Base-by-base conservation (phyloP, 1,140 invertebrate species). In the Aphelinus atriplicis region DNA sequence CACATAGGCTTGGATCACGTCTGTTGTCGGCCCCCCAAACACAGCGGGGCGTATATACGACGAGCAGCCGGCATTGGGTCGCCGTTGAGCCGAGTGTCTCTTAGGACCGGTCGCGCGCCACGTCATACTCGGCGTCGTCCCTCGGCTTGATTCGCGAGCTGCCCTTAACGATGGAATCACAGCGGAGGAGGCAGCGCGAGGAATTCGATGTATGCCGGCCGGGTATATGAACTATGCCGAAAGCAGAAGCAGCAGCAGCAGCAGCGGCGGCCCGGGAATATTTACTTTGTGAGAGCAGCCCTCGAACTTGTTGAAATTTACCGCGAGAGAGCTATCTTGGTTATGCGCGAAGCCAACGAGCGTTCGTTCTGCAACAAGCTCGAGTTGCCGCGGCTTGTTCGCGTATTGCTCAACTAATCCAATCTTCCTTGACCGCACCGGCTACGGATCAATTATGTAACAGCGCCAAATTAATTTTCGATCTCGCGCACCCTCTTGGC, bases 1-100 rank as follows among this genome's bases (percentile, higher is more conserved):
- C 57, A 57, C 68, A 43, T n/a, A 42, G 57, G 57, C 57, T 68
- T 58, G 43, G 66, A 57, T 68, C 55, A 47, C 10, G 64, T 60
- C 46, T 43, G 26, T 26, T 26, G 26, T 26, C 26, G n/a, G n/a
- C 26, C 26, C 26, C 26, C 0, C 26, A 26, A 26, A 26, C 48
- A 26, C 45, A 46, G 7, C 7, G 6, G 48, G 42, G 9, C 26
- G 42, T 43, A 60, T 60, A 60, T 60, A 67, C 2, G 51, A 43
- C 45, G 51, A 55, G 51, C 51, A 43, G 3, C 51, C 51, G 51
- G 10, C 65, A 9, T 55, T 51, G n/a, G 47, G 45, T 9, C n/a
- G n/a, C 50, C 26, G 63, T 65, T 51, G 51, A 53, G 3, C 66
- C 7, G 58, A 68, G 66, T 68, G 66, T 68, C 66, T 68, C 55